These are phyloP conservation scores for Leptopilina syphax DNA, from an alignment of 2,888 invertebrate genomes.

Conservation along the genomic window DNA sequence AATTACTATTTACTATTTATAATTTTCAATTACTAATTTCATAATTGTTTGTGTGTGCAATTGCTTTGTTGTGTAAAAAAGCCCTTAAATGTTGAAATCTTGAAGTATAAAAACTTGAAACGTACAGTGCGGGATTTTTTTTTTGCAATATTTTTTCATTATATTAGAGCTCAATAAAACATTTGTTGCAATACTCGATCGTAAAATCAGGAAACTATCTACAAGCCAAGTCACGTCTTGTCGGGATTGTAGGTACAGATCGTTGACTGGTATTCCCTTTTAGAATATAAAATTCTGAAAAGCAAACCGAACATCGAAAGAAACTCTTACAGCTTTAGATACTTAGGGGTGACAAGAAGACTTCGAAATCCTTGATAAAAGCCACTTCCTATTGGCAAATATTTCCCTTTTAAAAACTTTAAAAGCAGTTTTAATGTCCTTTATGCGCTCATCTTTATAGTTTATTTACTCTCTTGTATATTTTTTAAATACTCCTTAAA, in stretches of 20 bases:
- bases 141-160: neutral
- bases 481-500: no score
- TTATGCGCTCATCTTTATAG: no score
- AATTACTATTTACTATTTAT: no score
- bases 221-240: conserved; percentile 25
- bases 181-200: conserved; percentile 9
- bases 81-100: neutral
- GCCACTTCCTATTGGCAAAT: no score
- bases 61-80: no score
- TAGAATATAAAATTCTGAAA: conserved; percentile 33
- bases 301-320: conserved; percentile 9
- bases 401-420: no score
- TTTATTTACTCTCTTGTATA: no score
- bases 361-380: neutral
- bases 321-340: conserved; percentile 5
- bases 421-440: no score
- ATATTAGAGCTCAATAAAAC: neutral
- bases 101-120: neutral
- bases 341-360: neutral
- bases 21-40: no score
- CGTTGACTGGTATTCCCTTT: conserved; percentile 31
- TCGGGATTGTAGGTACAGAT: conserved; percentile 36
- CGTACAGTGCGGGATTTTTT: neutral
- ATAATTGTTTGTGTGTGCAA: no score
- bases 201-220: conserved; percentile 29